These are phyloP conservation scores for Chrysolina oricalcia DNA, from an alignment of 2,888 invertebrate genomes.

Conservation along the genomic window DNA sequence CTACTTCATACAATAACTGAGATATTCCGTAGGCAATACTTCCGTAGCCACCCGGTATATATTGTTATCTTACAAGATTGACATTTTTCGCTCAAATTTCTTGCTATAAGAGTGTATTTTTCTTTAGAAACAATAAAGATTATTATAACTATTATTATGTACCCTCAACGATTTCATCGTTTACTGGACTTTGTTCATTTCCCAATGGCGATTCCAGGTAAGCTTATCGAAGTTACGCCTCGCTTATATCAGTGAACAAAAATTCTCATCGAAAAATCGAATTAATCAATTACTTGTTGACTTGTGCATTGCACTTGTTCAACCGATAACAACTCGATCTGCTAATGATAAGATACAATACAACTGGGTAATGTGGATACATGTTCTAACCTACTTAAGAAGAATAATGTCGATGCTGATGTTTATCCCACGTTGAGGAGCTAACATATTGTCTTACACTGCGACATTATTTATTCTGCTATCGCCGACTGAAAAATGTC, in stretches of 20 bases:
- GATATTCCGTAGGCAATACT: no score
- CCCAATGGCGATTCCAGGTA: not conserved
- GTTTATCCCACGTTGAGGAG: not conserved
- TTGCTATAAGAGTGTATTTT: no score
- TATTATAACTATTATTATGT: no score
- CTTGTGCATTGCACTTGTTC: not conserved
- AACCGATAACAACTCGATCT: not conserved
- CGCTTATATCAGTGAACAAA: not conserved
- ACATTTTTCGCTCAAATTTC: no score
- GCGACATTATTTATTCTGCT: not conserved
- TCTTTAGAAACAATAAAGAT: no score
- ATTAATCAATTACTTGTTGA: not conserved
- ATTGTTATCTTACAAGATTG: no score
- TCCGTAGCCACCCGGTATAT: no score
- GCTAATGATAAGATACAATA: not conserved
- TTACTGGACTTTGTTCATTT: no score
- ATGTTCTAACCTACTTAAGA: conserved; percentile 8
- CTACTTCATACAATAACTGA: no score
- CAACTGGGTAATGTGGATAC: not conserved
- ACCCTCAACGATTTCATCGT: not conserved
- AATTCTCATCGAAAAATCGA: not conserved
- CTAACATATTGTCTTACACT: not conserved
- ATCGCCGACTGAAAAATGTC: not conserved
- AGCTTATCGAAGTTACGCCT: not conserved
- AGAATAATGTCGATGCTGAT: conserved; percentile 5